These are phyloP conservation scores for Procambarus virginalis DNA, from an alignment of 1,140 invertebrate genomes.

Conservation along the genomic window DNA sequence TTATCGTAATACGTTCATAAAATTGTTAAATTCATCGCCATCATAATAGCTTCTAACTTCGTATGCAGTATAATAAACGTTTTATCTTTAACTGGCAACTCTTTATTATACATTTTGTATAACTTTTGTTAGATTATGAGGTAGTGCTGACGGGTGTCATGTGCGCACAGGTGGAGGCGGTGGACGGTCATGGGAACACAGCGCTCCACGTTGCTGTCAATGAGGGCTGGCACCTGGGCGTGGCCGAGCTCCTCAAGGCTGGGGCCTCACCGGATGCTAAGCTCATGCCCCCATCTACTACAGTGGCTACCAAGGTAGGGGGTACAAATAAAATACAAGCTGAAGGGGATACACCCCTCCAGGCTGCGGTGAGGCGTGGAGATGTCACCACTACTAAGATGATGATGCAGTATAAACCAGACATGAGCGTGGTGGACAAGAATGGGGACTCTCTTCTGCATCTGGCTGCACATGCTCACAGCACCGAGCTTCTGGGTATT, in stretches of 20 bases:
- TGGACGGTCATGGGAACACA: slow-evolving; percentile 4
- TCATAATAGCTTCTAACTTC: no score
- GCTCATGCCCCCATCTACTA: not conserved
- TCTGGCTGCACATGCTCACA: slow-evolving; percentile 27
- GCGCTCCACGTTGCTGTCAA: slow-evolving; percentile 18
- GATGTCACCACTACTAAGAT: not conserved
- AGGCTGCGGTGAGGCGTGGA: slow-evolving; percentile 9
- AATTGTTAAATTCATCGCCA: not conserved
- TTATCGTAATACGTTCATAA: not conserved
- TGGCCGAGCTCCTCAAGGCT: slow-evolving; percentile 19
- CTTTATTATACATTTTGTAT: not conserved
- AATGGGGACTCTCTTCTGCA: slow-evolving; percentile 18
- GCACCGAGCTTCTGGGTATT: not conserved
- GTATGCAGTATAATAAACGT: not conserved
- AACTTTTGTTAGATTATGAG: not conserved
- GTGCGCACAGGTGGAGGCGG: not conserved
- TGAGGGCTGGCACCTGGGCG: slow-evolving; percentile 26
- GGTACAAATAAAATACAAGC: not conserved
- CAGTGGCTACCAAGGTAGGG: not conserved
- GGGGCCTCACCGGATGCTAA: slow-evolving; percentile 46
- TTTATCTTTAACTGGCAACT: not conserved
- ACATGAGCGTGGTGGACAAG: slow-evolving; percentile 13
- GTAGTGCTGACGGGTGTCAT: no score
- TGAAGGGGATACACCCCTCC: not conserved
- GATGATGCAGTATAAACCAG: slow-evolving; percentile 13